phyloP scores from a whole-genome alignment of 1,140 invertebrate genomes.

The Ditylenchus dipsaci region DNA sequence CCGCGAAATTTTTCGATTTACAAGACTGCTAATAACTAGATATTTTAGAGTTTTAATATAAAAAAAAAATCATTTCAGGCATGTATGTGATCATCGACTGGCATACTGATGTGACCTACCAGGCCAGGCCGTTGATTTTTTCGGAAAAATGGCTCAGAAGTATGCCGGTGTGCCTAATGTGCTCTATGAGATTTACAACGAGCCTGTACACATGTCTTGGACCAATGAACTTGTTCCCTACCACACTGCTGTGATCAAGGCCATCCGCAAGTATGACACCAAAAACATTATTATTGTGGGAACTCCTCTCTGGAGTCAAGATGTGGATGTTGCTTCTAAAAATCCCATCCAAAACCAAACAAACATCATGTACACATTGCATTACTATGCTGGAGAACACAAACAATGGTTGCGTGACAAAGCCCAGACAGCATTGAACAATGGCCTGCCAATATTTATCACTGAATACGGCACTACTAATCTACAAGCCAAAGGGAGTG shows the following conservation, averaged over 20 bases:
- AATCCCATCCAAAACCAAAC: slow-evolving; percentile 11
- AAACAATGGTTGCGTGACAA: slow-evolving; percentile 20
- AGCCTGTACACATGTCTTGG: slow-evolving; percentile 3
- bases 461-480: slow-evolving; percentile 17
- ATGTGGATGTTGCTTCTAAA: slow-evolving; percentile 4
- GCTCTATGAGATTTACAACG: slow-evolving; percentile 21
- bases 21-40: too few species aligned
- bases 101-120: slow-evolving; percentile 10
- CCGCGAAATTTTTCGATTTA: too few species aligned
- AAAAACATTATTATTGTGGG: slow-evolving; percentile 12
- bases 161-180: slow-evolving; percentile 12
- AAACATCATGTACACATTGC: slow-evolving; percentile 18
- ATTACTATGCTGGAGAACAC: slow-evolving; percentile 16
- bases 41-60: too few species aligned
- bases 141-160: neutral
- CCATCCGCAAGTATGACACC: slow-evolving; percentile 12
- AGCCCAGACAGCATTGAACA: slow-evolving; percentile 14
- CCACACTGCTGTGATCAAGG: slow-evolving; percentile 14
- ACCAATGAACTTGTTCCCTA: slow-evolving; percentile 2
- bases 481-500: neutral
- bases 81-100: slow-evolving; percentile 23
- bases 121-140: slow-evolving; percentile 10
- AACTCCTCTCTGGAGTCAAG: slow-evolving; percentile 14
- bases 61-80: too few species aligned
- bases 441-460: slow-evolving; percentile 20